phyloP scores from a whole-genome alignment of 2,888 invertebrate genomes.

The Norana najaformis region DNA sequence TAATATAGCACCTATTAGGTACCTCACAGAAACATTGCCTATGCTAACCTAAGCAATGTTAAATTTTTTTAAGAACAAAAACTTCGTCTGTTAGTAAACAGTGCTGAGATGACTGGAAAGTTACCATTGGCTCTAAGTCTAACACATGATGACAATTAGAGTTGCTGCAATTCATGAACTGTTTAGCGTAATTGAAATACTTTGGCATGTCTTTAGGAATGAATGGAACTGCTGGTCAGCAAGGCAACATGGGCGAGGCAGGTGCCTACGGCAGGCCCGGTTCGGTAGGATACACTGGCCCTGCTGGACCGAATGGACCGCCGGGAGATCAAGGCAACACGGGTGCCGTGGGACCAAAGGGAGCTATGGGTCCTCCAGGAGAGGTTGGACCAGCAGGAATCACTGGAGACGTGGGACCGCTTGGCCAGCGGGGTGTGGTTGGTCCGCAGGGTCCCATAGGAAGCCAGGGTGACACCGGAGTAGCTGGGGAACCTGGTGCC shows the following conservation, averaged over 20 bases:
- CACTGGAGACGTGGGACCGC: conserved; percentile 30
- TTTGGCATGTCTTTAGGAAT: not conserved
- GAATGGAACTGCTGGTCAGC: conserved; percentile 9
- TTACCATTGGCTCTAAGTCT: no score
- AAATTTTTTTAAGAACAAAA: no score
- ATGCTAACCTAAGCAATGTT: no score
- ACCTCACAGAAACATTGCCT: no score
- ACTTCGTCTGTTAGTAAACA: no score
- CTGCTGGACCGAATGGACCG: conserved; percentile 35
- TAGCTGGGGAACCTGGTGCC: conserved; percentile 47
- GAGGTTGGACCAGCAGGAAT: conserved; percentile 31
- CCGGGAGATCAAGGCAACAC: conserved; percentile 34
- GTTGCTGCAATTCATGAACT: no score
- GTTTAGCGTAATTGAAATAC: not conserved
- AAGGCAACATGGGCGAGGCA: not conserved
- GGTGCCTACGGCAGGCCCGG: conserved; percentile 39
- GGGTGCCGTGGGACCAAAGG: conserved; percentile 34
- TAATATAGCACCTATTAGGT: no score
- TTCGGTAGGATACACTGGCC: conserved; percentile 30
- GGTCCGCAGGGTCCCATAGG: conserved; percentile 18
- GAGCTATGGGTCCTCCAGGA: conserved; percentile 47
- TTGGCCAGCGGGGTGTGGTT: conserved; percentile 23
- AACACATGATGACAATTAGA: no score
- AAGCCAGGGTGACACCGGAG: conserved; percentile 32
- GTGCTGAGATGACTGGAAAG: no score